These are phyloP conservation scores for Calyptomena viridis DNA, from an alignment of 2,113 vertebrate genomes.

Conservation along the genomic window DNA sequence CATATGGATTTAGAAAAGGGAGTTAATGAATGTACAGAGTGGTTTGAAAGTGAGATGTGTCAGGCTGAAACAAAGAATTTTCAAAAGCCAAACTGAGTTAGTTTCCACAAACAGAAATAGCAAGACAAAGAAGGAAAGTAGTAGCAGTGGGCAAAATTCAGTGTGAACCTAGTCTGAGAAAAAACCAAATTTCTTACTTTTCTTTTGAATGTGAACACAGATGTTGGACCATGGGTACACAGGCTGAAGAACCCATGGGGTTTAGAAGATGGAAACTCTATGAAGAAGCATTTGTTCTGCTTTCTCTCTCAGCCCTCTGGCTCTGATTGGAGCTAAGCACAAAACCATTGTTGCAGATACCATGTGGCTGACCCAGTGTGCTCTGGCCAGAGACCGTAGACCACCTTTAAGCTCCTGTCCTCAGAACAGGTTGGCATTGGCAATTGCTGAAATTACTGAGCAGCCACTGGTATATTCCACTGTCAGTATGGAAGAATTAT, in stretches of 20 bases:
- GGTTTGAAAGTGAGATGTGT: neutral
- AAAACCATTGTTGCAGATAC: neutral
- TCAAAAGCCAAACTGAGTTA: neutral
- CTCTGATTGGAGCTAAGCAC: neutral
- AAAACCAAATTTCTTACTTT: neutral
- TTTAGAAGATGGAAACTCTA: neutral
- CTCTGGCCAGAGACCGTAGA: neutral
- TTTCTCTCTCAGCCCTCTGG: neutral
- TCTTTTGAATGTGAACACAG: neutral
- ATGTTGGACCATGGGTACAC: neutral
- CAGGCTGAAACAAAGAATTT: neutral
- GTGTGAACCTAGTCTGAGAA: neutral
- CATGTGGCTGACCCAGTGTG: neutral
- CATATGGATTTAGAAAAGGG: neutral
- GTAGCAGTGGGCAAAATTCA: neutral
- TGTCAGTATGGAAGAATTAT: neutral
- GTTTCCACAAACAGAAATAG: neutral
- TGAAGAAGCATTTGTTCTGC: neutral
- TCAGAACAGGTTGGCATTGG: neutral
- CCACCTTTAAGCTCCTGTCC: neutral
- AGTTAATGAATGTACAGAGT: neutral
- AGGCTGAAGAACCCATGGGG: neutral
- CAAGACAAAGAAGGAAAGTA: neutral
- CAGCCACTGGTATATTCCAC: neutral
- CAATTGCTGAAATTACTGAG: neutral